These are phyloP conservation scores for Phataginus tricuspis DNA, from an alignment of 2,797 vertebrate species.

Conservation along the genomic window DNA sequence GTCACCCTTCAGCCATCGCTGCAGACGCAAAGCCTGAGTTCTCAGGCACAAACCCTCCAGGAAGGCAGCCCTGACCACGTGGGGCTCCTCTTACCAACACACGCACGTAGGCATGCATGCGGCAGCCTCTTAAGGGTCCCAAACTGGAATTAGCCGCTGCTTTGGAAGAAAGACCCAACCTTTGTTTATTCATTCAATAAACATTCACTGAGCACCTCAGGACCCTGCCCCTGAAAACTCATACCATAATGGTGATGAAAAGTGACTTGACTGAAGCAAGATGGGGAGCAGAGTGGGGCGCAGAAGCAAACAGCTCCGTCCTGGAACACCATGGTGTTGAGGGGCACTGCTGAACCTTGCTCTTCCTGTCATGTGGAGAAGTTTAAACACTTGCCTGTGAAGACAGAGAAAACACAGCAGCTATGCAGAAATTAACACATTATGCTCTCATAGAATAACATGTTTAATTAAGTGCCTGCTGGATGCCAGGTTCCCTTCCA, in stretches of 20 bases:
- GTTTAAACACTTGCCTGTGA: background rate
- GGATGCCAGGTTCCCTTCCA: background rate
- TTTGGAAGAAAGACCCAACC: background rate
- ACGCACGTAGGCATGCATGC: too few species aligned
- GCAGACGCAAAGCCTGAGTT: background rate
- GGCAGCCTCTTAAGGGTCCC: too few species aligned
- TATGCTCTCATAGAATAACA: background rate
- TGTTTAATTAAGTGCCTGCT: background rate
- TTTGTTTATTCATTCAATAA: background rate
- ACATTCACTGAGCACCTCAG: background rate
- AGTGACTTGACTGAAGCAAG: background rate
- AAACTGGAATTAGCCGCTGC: background rate
- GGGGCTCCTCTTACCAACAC: background rate
- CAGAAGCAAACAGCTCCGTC: background rate
- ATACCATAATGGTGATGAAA: background rate
- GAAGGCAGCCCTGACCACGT: fast-evolving
- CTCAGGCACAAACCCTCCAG: background rate
- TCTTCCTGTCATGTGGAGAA: background rate
- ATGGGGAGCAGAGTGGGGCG: fast-evolving
- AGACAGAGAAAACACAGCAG: background rate
- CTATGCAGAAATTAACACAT: background rate
- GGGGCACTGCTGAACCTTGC: background rate
- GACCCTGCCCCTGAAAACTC: background rate
- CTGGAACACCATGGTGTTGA: background rate
- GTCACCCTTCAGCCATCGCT: background rate